Percentiles rank a stretch among this genome's conserved stretches.
Evolutionary conservation across 2,888 invertebrate species (phyloP).

Genomic region (Dryobotodes eremita): DNA sequence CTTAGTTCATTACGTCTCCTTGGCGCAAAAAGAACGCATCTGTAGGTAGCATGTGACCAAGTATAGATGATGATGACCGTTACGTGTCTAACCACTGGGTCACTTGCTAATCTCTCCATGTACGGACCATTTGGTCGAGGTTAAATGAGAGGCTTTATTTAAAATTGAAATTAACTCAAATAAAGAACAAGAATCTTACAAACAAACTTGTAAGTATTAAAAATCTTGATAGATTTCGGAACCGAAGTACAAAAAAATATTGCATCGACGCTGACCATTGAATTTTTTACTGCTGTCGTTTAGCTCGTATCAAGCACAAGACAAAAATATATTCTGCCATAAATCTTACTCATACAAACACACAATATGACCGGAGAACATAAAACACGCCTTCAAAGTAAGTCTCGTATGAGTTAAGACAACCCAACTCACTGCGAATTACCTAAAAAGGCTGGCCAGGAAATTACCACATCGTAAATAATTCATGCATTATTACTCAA

Average conservation of each 20-base stretch:
- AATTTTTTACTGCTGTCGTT: slow-evolving; percentile 25
- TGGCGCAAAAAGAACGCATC: slow-evolving; percentile 47
- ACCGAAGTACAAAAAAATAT: background rate
- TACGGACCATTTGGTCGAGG: slow-evolving; percentile 59
- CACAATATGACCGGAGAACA: slow-evolving; percentile 67
- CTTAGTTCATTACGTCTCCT: slow-evolving; percentile 53
- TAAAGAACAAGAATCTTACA: background rate
- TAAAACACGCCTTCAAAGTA: slow-evolving; percentile 74
- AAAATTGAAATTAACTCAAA: slow-evolving; percentile 37
- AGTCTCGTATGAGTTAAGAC: slow-evolving; percentile 66
- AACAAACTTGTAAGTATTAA: slow-evolving; percentile 5
- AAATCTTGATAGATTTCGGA: background rate
- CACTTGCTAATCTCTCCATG: slow-evolving; percentile 57
- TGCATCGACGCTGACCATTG: slow-evolving; percentile 4
- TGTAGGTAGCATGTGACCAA: slow-evolving; percentile 56
- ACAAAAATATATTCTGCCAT: slow-evolving; percentile 59
- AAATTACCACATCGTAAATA: slow-evolving; percentile 89
- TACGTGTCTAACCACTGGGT: slow-evolving; percentile 50
- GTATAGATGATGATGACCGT: slow-evolving; percentile 48
- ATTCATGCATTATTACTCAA: slow-evolving; percentile 90
- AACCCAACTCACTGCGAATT: slow-evolving; percentile 71
- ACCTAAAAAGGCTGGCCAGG: slow-evolving; percentile 82
- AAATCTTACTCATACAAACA: slow-evolving; percentile 74
- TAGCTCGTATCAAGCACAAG: slow-evolving; percentile 25
- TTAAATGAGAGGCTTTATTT: slow-evolving; percentile 40